Conservation (phyloP, 2,113 vertebrate genomes). For the Phaethornis superciliosus region DNA sequence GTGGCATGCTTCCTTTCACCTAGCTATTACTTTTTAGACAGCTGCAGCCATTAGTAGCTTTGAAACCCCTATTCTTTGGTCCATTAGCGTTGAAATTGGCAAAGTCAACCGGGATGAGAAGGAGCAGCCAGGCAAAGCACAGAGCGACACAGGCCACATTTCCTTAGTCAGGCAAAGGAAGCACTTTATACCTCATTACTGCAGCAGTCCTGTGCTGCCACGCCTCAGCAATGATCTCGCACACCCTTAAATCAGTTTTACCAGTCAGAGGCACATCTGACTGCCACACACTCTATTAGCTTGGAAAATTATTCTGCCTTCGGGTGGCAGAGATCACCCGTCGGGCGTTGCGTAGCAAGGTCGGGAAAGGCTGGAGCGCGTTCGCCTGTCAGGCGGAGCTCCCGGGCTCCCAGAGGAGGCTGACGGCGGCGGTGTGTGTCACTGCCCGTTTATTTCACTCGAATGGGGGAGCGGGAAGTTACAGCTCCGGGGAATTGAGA, state of each 20-base stretch:
- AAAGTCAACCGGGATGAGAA: background rate
- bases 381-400: fast-evolving
- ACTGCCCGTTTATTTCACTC: background rate
- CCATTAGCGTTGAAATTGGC: background rate
- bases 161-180: background rate
- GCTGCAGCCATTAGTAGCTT: background rate
- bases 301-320: background rate
- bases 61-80: background rate
- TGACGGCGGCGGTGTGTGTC: fast-evolving
- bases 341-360: fast-evolving
- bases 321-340: background rate
- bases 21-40: background rate
- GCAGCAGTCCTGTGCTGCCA: fast-evolving
- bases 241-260: background rate
- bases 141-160: fast-evolving
- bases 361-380: fast-evolving
- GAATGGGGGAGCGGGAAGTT: fast-evolving
- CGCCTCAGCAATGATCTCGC: background rate
- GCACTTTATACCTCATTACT: fast-evolving
- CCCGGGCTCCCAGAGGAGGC: fast-evolving
- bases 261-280: background rate
- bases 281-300: background rate
- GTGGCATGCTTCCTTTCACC: background rate
- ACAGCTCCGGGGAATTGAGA: background rate
- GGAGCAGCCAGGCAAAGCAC: fast-evolving